Evolutionary conservation across 2,797 vertebrate genomes (phyloP), one percentile per base, ranked within the genome.

Genomic region (Trachurus trachurus): DNA sequence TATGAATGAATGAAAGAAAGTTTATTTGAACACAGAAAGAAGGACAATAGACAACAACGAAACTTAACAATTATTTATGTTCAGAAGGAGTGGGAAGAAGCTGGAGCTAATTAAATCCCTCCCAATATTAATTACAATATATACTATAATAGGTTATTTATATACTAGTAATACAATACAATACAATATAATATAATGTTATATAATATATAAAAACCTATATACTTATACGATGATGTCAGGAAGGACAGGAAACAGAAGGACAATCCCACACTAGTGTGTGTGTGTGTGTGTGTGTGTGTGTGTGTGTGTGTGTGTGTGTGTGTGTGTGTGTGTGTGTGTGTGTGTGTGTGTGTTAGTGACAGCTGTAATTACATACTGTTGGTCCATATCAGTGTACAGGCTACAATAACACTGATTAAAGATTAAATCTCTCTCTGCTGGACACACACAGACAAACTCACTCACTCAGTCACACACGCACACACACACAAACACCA

Each of bases 341-440:
- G 15, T 26, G 59, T 50, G 34, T 63, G 56, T 59, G 49, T 22
- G 31, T 34, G 31, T 34, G 31, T 34, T 34, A 16, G 44, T 6
- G 17, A 47, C 76, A 84, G 82, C 73, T 89, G 84, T 91, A 91
- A 89, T 91, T 89, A 90, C 84, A 90, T 66, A 89, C 84, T 72
- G 65, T 78, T 64, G 73, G 65, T 78, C 80, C 54, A 74, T 89
- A 86, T 88, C 87, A 83, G 57, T 87, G 74, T 77, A 76, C 81
- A 69, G 74, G 69, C 66, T 87, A 71, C 75, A 75, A 68, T 87
- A 86, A 83, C 84, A 83, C 87, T 83, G 87, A 84, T 87, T 89
- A 89, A 91, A 90, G 83, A 90, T 89, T 88, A 83, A 83, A 80
- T 86, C 78, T 85, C 73, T 59, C 53, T 77, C 54, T 81, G 9